Conservation (phyloP, 2,888 invertebrate genomes). For the Nephrotoma flavescens region DNA sequence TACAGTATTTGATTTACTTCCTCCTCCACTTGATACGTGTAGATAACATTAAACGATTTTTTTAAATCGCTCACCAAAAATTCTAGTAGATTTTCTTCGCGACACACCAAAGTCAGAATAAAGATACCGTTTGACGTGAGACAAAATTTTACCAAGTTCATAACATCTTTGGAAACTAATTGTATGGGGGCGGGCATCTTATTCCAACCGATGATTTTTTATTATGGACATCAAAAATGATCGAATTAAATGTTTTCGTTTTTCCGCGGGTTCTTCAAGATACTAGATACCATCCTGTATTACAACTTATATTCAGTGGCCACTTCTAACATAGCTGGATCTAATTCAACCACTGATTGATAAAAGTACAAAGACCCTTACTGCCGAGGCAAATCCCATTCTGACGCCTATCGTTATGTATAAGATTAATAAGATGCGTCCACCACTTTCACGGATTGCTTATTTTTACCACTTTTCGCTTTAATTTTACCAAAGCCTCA, state of each 20-base stretch:
- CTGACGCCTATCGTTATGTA: no score
- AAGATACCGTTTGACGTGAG: slow-evolving; percentile 55
- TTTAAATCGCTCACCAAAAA: slow-evolving; percentile 43
- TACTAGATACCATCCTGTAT: slow-evolving; percentile 70
- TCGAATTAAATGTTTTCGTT: slow-evolving; percentile 45
- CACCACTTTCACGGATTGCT: no score
- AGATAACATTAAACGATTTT: slow-evolving; percentile 47
- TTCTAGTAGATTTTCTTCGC: slow-evolving; percentile 51
- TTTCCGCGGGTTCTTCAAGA: slow-evolving; percentile 39
- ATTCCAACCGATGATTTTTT: slow-evolving; percentile 74
- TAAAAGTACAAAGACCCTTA: slow-evolving; percentile 74
- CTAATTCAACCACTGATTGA: slow-evolving; percentile 60
- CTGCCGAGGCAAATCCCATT: slow-evolving; percentile 92
- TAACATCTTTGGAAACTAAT: slow-evolving; percentile 53
- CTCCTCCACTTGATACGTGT: slow-evolving; percentile 52
- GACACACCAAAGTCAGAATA: slow-evolving; percentile 73
- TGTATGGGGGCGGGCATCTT: slow-evolving; percentile 82
- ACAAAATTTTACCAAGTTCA: slow-evolving; percentile 44
- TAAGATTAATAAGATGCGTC: no score
- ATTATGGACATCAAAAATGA: slow-evolving; percentile 92
- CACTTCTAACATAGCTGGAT: slow-evolving; percentile 69
- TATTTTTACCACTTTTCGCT: no score
- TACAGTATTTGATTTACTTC: no score
- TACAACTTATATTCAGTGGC: slow-evolving; percentile 61
- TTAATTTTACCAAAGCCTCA: no score